phyloP scores from a whole-genome alignment of 2,797 vertebrate species.

The Scomberomorus guttatus region DNA sequence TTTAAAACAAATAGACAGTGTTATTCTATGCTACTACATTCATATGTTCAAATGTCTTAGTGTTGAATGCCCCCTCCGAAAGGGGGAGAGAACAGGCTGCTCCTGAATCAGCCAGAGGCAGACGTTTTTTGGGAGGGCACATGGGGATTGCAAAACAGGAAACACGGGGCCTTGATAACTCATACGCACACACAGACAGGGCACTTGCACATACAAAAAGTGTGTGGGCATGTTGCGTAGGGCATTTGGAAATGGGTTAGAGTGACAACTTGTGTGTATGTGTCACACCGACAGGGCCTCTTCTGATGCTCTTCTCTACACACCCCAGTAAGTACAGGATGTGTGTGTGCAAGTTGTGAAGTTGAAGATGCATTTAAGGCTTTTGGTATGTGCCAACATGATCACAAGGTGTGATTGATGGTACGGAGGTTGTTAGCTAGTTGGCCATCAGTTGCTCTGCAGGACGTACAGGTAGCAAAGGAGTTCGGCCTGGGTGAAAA shows the following conservation, averaged over 20 bases:
- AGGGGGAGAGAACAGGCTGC: conserved; percentile 52
- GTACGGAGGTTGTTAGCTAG: not conserved
- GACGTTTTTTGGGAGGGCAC: conserved; percentile 70
- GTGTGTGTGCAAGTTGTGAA: conserved; percentile 35
- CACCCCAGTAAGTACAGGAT: conserved; percentile 46
- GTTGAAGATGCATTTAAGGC: conserved; percentile 16
- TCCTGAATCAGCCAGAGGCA: conserved; percentile 69
- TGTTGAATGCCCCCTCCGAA: conserved; percentile 4
- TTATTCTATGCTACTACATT: not conserved
- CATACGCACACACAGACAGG: conserved; percentile 21
- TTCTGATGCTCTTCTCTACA: conserved; percentile 42
- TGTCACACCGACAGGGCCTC: conserved; percentile 33
- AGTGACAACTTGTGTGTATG: conserved; percentile 29
- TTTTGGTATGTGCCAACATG: not conserved
- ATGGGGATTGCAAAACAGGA: conserved; percentile 83
- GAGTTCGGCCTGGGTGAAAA: conserved; percentile 1
- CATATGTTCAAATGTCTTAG: not conserved
- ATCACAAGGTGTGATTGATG: conserved; percentile 35
- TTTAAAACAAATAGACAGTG: not conserved
- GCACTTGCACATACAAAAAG: conserved; percentile 38
- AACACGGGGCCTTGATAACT: conserved; percentile 79
- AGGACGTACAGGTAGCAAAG: conserved; percentile 47
- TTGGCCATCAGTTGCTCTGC: conserved; percentile 17
- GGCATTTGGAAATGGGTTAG: conserved; percentile 47
- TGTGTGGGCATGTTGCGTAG: conserved; percentile 55